Conservation (phyloP, 1,140 invertebrate genomes). For the Bombus waltoni region DNA sequence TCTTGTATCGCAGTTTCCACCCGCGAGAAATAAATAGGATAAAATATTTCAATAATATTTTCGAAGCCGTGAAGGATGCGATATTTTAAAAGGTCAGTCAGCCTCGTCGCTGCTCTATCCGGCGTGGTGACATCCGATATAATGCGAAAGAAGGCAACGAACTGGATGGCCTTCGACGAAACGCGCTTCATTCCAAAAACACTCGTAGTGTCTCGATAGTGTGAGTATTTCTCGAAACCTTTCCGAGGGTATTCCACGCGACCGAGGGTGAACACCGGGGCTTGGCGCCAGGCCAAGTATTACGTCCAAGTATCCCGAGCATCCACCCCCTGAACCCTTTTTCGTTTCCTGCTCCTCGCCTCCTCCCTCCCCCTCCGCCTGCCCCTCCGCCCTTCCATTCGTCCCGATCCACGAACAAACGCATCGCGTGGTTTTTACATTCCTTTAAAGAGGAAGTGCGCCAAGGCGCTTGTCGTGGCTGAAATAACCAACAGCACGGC, state of each 20-base stretch:
- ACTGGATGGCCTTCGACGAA: conserved; percentile 3
- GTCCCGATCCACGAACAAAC: neutral
- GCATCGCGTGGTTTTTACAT: conserved; percentile 47
- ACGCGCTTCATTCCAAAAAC: conserved; percentile 29
- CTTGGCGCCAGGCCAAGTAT: conserved; percentile 52
- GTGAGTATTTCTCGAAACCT: conserved; percentile 47
- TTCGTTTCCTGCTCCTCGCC: neutral
- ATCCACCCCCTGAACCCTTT: conserved; percentile 34
- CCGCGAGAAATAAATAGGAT: no score
- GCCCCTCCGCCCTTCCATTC: neutral
- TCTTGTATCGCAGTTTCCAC: no score
- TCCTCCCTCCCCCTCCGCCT: no score
- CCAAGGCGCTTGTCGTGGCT: conserved; percentile 1
- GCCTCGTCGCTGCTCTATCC: neutral
- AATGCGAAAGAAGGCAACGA: neutral
- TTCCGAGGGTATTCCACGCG: conserved; percentile 50
- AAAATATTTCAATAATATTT: neutral
- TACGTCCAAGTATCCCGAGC: conserved; percentile 45
- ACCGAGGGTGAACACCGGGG: conserved; percentile 50
- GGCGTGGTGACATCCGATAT: neutral
- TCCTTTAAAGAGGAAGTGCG: conserved; percentile 17
- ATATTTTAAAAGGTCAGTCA: neutral
- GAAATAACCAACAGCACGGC: neutral
- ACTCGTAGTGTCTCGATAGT: conserved; percentile 8
- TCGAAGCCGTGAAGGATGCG: no score